Conservation (phyloP, 2,797 vertebrate species). For the Varecia variegata region DNA sequence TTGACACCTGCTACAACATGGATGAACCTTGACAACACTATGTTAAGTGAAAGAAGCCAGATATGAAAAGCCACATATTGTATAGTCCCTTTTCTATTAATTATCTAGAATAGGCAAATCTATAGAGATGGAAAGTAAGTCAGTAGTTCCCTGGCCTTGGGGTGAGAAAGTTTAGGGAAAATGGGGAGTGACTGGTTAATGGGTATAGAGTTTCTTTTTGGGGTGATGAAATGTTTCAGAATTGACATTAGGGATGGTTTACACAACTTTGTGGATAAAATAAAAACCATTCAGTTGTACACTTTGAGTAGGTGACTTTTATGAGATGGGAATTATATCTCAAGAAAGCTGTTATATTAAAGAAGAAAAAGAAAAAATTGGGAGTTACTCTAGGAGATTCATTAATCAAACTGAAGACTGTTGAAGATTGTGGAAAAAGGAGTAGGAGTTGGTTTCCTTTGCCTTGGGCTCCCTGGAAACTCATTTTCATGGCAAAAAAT, state of each 20-base stretch:
- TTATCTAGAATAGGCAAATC: not conserved
- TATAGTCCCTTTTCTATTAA: not conserved
- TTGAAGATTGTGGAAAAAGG: not conserved
- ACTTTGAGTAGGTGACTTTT: not conserved
- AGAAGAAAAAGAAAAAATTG: not conserved
- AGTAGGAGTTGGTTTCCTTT: not conserved
- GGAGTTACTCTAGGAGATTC: not conserved
- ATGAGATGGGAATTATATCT: not conserved
- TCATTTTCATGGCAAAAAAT: slow-evolving; percentile 11
- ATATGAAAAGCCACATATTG: not conserved
- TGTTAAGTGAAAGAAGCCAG: not conserved
- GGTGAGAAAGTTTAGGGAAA: not conserved
- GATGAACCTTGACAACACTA: not conserved
- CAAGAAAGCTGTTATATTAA: not conserved
- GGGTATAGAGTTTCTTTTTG: not conserved
- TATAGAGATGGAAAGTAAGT: not conserved
- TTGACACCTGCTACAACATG: not conserved
- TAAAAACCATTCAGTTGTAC: not conserved
- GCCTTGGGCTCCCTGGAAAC: not conserved
- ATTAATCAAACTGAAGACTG: not conserved
- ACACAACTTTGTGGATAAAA: not conserved
- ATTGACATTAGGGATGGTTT: not conserved
- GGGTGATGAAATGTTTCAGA: not conserved
- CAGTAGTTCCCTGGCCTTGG: not conserved
- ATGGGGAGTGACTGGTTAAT: not conserved